Conservation (phyloP, 2,888 invertebrate species). For the Sthenelais limicola region DNA sequence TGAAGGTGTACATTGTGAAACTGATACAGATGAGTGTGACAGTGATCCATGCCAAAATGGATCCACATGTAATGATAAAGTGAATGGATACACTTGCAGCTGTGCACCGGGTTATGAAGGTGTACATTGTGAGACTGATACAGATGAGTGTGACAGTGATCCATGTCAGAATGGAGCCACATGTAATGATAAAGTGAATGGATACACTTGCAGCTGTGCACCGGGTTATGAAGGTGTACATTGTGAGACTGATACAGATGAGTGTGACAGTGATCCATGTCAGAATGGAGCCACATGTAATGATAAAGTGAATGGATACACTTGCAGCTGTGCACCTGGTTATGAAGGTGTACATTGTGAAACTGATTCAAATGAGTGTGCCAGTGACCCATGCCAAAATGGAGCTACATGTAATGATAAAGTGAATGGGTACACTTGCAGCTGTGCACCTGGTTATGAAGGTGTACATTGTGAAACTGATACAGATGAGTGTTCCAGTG, state of each 20-base stretch:
- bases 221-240: neutral
- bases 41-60: constrained; percentile 95
- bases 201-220: neutral
- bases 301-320: constrained; percentile 67
- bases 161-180: neutral
- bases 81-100: constrained; percentile 43
- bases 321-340: constrained; percentile 44
- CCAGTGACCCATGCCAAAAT: neutral
- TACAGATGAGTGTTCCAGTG: constrained; percentile 79
- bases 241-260: neutral
- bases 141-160: neutral
- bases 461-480: neutral
- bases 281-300: constrained; percentile 89
- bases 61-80: constrained; percentile 81
- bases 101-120: constrained; percentile 32
- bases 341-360: neutral
- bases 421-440: neutral
- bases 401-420: neutral
- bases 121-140: neutral
- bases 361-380: neutral
- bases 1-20: neutral
- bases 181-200: neutral
- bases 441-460: neutral
- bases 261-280: constrained; percentile 89
- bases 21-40: constrained; percentile 74